phyloP scores from a whole-genome alignment of 1,140 invertebrate genomes.

The Zaprionus capensis region DNA sequence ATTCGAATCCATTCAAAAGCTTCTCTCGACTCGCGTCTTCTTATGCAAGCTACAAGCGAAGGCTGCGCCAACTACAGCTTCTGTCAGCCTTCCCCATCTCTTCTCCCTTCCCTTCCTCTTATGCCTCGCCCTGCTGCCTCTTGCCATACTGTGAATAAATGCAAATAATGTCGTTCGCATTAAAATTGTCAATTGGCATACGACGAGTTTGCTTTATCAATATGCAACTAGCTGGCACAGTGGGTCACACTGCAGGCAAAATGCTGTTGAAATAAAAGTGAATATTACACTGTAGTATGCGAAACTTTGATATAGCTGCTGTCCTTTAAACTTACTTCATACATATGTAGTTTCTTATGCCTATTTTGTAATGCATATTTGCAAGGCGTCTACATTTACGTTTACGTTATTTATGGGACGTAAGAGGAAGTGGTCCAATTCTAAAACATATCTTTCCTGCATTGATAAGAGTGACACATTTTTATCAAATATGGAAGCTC shows the following conservation, averaged over 20 bases:
- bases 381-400: too few relatives aligned
- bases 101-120: neutral
- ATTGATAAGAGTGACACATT: too few relatives aligned
- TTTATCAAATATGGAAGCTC: too few relatives aligned
- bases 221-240: slow-evolving; percentile 39
- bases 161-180: slow-evolving; percentile 71
- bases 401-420: too few relatives aligned
- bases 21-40: neutral
- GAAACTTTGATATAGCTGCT: too few relatives aligned
- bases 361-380: too few relatives aligned
- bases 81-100: too few relatives aligned
- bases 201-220: slow-evolving; percentile 45
- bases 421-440: too few relatives aligned
- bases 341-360: too few relatives aligned
- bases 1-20: neutral
- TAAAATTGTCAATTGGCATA: slow-evolving; percentile 69
- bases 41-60: slow-evolving; percentile 25
- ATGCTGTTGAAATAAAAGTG: neutral
- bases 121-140: neutral
- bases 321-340: too few relatives aligned
- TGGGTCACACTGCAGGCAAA: slow-evolving; percentile 19
- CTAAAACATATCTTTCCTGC: too few relatives aligned
- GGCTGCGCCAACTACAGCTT: neutral
- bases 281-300: too few relatives aligned
- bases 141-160: slow-evolving; percentile 52